These are phyloP conservation scores for Athetis lepigone DNA, from an alignment of 2,888 invertebrate genomes.

Conservation along the genomic window DNA sequence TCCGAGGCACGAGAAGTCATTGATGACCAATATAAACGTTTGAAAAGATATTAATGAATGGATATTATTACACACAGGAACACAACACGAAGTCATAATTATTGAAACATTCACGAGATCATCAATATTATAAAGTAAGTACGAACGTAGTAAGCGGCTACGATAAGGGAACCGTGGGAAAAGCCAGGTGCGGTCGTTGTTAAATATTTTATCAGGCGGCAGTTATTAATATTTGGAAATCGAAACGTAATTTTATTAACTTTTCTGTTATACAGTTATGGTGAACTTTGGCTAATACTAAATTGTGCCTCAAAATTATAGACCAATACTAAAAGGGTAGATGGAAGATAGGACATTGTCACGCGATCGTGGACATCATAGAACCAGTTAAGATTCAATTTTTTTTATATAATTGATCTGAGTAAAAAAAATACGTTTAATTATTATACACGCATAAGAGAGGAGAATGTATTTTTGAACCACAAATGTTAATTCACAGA, in stretches of 20 bases:
- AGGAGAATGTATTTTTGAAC: too few species aligned
- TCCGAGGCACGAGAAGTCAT: too few species aligned
- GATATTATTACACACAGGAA: slow-evolving; percentile 1
- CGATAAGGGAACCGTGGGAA: slow-evolving; percentile 42
- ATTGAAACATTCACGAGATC: slow-evolving; percentile 28
- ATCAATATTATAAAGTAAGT: slow-evolving; percentile 5
- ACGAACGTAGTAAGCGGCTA: slow-evolving; percentile 13
- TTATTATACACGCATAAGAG: too few species aligned
- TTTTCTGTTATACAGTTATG: neutral
- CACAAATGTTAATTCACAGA: too few species aligned
- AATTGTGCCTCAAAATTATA: neutral
- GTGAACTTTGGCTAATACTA: neutral
- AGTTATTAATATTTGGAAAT: slow-evolving; percentile 45
- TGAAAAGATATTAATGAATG: neutral
- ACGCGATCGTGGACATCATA: too few species aligned
- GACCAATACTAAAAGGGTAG: too few species aligned
- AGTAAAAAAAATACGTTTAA: too few species aligned
- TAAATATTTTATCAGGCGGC: slow-evolving; percentile 27
- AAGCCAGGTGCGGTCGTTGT: slow-evolving; percentile 20
- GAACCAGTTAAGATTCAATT: too few species aligned
- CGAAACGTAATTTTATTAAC: slow-evolving; percentile 20
- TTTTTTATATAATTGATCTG: too few species aligned
- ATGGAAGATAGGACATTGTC: too few species aligned
- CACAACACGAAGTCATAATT: slow-evolving; percentile 14
- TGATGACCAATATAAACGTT: too few species aligned